Evolutionary conservation across 2,888 invertebrate genomes (phyloP).

Genomic region (Trichogramma dendrolimi): DNA sequence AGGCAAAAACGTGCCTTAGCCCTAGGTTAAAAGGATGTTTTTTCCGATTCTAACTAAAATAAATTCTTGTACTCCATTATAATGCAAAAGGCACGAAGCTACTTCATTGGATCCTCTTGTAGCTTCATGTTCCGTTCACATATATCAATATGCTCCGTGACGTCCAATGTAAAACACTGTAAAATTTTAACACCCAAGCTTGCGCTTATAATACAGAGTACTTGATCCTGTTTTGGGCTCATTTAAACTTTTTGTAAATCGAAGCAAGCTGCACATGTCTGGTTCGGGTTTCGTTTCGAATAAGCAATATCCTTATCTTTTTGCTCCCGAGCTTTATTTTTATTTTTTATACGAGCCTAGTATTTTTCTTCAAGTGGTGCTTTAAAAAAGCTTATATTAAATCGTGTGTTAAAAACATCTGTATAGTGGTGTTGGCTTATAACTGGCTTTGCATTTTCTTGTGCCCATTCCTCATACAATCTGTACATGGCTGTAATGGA

Average conservation of each 20-base stretch:
- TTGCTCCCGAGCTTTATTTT: background rate
- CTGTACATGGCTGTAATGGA: conserved; percentile 10
- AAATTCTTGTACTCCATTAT: no score
- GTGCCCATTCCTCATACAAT: conserved; percentile 15
- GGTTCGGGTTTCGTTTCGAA: background rate
- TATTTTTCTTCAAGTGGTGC: conserved; percentile 5
- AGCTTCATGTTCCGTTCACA: conserved; percentile 34
- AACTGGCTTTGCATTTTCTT: conserved; percentile 6
- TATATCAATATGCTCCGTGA: conserved; percentile 32
- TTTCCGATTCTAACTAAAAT: no score
- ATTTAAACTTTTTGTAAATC: conserved; percentile 14
- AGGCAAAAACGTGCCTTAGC: no score
- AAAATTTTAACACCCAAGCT: conserved; percentile 29
- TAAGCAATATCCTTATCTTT: background rate
- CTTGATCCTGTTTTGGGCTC: conserved; percentile 14
- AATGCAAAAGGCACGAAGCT: conserved; percentile 22
- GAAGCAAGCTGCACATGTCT: conserved; percentile 9
- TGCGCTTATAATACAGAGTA: conserved; percentile 25
- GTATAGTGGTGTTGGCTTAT: conserved; percentile 7
- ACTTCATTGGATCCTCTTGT: conserved; percentile 35
- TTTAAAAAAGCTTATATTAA: conserved; percentile 26
- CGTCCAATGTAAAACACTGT: conserved; percentile 27
- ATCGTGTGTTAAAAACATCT: conserved; percentile 17
- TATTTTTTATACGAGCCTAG: conserved; percentile 1
- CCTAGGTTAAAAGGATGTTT: no score